A percentile compares a stretch with the other conserved stretches of the same genome.
Evolutionary conservation across 2,888 invertebrate species (phyloP).

Genomic region (Lasioglossum lativentre): DNA sequence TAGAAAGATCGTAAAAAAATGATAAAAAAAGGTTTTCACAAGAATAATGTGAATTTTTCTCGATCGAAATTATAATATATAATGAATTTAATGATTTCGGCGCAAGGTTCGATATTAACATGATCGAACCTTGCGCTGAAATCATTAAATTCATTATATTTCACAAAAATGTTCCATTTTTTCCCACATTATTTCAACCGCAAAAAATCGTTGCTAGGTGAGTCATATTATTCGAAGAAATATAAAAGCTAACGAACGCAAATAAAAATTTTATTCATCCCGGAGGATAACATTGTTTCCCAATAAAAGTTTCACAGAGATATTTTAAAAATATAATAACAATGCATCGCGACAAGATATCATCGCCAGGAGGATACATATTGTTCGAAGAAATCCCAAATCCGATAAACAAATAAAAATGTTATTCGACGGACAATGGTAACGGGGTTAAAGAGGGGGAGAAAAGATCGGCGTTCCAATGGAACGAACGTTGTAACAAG

Average conservation of each 20-base stretch:
- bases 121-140: too few relatives aligned
- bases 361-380: background rate
- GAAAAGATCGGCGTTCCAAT: background rate
- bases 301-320: background rate
- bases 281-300: background rate
- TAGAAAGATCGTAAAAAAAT: background rate
- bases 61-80: too few relatives aligned
- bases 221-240: background rate
- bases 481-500: background rate
- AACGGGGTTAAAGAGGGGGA: background rate
- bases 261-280: background rate
- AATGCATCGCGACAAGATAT: background rate
- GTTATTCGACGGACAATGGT: background rate
- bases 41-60: too few relatives aligned
- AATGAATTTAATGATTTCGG: too few relatives aligned
- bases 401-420: background rate
- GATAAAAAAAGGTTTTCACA: background rate
- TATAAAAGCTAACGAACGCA: background rate
- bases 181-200: background rate
- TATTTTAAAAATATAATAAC: too few relatives aligned
- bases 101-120: too few relatives aligned
- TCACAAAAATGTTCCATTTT: background rate
- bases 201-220: background rate
- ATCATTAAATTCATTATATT: too few relatives aligned
- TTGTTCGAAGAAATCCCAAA: background rate